Conservation (phyloP, 2,888 invertebrate species). For the Dasysyrphus tricinctus region DNA sequence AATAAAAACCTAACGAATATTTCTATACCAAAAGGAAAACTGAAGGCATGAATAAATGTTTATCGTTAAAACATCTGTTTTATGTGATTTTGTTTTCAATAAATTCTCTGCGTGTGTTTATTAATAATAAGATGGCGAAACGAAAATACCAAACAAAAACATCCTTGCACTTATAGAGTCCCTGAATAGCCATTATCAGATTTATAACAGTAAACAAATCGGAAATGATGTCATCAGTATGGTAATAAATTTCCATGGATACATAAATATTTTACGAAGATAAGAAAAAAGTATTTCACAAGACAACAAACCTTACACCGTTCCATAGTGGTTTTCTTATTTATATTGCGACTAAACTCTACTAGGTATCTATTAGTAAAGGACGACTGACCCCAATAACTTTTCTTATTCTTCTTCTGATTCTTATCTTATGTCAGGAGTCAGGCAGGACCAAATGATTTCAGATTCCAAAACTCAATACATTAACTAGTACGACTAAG, state of each 20-base stretch:
- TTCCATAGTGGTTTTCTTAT: background rate
- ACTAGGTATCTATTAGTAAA: background rate
- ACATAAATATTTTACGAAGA: slow-evolving; percentile 51
- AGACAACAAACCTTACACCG: background rate
- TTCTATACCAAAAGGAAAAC: background rate
- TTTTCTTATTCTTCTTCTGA: background rate
- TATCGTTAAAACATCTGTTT: slow-evolving; percentile 48
- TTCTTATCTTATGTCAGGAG: background rate
- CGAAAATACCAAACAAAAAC: background rate
- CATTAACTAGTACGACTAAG: background rate
- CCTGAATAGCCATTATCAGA: slow-evolving; percentile 19
- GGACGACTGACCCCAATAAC: background rate
- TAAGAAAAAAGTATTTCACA: background rate
- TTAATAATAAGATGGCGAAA: slow-evolving; percentile 11
- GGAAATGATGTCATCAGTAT: slow-evolving; percentile 51
- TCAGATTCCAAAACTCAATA: background rate
- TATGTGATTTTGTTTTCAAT: slow-evolving; percentile 21
- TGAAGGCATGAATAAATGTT: background rate
- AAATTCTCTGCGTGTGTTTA: background rate
- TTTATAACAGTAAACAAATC: slow-evolving; percentile 40
- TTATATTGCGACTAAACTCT: background rate
- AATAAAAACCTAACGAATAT: slow-evolving; percentile 6
- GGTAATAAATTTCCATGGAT: slow-evolving; percentile 61
- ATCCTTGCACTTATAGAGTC: background rate
- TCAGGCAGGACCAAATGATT: background rate